Conservation (phyloP, 2,113 vertebrate species). For the Herpailurus yagouaroundi region DNA sequence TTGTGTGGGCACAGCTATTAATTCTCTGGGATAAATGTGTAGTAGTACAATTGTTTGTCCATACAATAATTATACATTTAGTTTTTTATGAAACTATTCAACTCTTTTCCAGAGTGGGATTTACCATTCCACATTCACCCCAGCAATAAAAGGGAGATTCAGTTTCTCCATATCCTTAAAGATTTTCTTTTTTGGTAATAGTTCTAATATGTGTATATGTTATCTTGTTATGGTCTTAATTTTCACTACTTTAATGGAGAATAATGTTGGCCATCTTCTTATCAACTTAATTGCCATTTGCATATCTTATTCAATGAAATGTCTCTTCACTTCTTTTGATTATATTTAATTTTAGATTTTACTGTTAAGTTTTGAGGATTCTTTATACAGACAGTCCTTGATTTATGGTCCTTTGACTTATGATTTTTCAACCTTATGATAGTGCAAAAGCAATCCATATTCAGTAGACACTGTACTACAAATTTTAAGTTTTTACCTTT, state of each 20-base stretch:
- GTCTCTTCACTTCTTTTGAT: neutral
- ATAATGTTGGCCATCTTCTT: neutral
- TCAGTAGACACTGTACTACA: too few species aligned
- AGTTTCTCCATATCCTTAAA: neutral
- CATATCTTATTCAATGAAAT: neutral
- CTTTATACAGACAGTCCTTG: too few species aligned
- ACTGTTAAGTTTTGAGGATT: too few species aligned
- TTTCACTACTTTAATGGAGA: neutral
- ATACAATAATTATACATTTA: neutral
- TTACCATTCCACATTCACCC: neutral
- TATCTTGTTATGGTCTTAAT: neutral
- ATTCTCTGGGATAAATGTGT: too few species aligned
- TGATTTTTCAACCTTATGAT: too few species aligned
- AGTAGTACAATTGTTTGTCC: neutral
- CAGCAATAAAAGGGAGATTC: neutral
- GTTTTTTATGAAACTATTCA: neutral
- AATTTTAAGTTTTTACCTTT: too few species aligned
- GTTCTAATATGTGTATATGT: neutral
- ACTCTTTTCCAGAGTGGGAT: neutral
- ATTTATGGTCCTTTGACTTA: too few species aligned
- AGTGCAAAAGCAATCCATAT: too few species aligned
- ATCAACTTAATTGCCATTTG: too few species aligned
- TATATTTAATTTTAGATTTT: too few species aligned
- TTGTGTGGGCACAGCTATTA: neutral
- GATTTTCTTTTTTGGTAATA: neutral